Conservation (phyloP, 2,797 vertebrate genomes). For the Propithecus deckenii region DNA sequence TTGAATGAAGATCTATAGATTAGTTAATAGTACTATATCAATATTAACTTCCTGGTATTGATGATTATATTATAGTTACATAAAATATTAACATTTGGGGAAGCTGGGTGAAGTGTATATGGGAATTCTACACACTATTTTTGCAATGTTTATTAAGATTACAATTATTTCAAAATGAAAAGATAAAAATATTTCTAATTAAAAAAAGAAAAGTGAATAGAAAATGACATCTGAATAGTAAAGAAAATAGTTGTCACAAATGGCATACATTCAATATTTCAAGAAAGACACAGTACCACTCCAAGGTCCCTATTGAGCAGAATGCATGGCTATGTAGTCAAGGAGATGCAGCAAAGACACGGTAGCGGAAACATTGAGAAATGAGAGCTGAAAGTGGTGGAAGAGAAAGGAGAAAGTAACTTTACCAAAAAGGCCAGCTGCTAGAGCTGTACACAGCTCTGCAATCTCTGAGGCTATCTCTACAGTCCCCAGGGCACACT, state of each 20-base stretch:
- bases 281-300: neutral
- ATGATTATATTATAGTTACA: neutral
- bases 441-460: neutral
- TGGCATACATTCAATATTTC: neutral
- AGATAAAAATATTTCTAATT: neutral
- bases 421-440: neutral
- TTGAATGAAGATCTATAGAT: neutral
- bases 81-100: neutral
- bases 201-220: neutral
- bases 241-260: conserved; percentile 18
- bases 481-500: neutral
- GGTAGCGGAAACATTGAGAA: neutral
- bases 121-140: neutral
- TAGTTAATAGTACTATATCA: neutral
- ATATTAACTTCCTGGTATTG: neutral
- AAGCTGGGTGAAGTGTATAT: neutral
- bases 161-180: conserved; percentile 6
- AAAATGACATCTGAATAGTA: neutral
- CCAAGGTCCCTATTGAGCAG: neutral
- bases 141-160: neutral
- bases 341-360: neutral
- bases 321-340: neutral
- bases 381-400: neutral
- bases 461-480: neutral
- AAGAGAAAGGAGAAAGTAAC: neutral